Conservation (phyloP, 2,113 vertebrate species). For the Thunnus maccoyii region DNA sequence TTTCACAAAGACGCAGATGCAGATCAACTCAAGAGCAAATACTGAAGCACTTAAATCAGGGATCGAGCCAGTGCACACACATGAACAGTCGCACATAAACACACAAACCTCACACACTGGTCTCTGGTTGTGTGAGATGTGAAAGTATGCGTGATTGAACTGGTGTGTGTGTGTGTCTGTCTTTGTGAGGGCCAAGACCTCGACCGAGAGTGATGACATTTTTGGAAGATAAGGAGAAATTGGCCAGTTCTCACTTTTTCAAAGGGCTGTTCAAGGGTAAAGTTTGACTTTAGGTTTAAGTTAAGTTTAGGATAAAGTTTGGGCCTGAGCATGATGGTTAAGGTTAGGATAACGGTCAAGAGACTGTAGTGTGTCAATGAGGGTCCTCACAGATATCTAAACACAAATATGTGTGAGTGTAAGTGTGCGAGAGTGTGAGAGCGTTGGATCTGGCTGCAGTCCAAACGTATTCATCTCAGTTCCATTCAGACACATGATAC, state of each 20-base stretch:
- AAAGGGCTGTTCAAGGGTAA: not conserved
- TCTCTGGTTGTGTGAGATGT: conserved; percentile 12
- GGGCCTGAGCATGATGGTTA: too few relatives aligned
- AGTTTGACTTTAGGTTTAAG: not conserved
- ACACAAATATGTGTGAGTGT: conserved; percentile 8
- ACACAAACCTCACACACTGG: conserved; percentile 5
- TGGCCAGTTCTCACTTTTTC: not conserved
- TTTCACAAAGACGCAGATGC: conserved; percentile 51
- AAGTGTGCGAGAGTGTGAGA: not conserved
- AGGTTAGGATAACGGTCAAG: not conserved
- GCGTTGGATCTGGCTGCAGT: conserved; percentile 25
- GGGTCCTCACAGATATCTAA: conserved; percentile 1
- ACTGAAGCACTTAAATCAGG: not conserved
- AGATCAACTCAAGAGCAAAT: conserved; percentile 35
- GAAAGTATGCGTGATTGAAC: not conserved
- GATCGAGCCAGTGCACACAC: not conserved
- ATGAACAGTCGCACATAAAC: not conserved
- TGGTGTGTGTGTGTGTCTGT: not conserved
- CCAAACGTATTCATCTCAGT: conserved; percentile 45
- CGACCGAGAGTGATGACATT: too few relatives aligned
- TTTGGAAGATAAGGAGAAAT: too few relatives aligned
- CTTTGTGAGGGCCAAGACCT: not conserved
- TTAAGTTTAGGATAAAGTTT: not conserved
- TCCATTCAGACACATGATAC: conserved; percentile 41
- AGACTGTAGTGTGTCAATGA: not conserved